Evolutionary conservation across 2,113 vertebrate genomes (phyloP), one percentile per base, ranked within the genome.

Genomic region (Heterochromis multidens): DNA sequence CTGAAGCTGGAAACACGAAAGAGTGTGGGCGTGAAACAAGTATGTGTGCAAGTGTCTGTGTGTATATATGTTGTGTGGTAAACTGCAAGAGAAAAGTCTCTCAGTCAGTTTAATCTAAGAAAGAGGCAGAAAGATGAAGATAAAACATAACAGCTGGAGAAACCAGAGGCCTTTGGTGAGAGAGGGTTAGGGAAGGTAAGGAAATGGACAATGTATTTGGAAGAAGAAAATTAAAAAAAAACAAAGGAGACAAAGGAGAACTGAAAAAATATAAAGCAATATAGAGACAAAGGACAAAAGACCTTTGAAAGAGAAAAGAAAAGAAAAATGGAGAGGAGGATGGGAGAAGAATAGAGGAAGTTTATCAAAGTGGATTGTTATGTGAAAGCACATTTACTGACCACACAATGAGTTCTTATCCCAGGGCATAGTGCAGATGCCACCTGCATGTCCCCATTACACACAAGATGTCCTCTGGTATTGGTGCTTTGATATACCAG

Each of bases 101-200:
- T 23, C 81, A 80, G 4, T 49, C 70, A 61, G 56, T 84, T 84
- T 84, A 88, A 84, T 84, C 70, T 84, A 62, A 77, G 81, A 88
- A 84, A 79, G 31, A 81, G n/a, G 49, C 82, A 67, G 62, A 85
- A 46, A 74, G 62, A 52, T 79, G 35, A 49, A 88, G 57, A 80
- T 78, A 74, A 78, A 67, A 43, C 7, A 67, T 43, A 88, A 54
- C 62, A 79, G 43, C 57, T 74, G 74, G 74, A 57, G 79, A 82
- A 49, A 58, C 43, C 35, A 16, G 67, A 31, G 27, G 77, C 19
- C 40, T 81, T 52, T 46, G 63, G 49, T 76, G 43, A 56, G 31
- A 57, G 57, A 31, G 1, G 10, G 52, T n/a, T 40, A 13, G 17
- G 40, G 11, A 17, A 25, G 19, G 60, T 72, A 52, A 29, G 21